Conservation (phyloP, 1,140 invertebrate species). For the Drosophila hydei region DNA sequence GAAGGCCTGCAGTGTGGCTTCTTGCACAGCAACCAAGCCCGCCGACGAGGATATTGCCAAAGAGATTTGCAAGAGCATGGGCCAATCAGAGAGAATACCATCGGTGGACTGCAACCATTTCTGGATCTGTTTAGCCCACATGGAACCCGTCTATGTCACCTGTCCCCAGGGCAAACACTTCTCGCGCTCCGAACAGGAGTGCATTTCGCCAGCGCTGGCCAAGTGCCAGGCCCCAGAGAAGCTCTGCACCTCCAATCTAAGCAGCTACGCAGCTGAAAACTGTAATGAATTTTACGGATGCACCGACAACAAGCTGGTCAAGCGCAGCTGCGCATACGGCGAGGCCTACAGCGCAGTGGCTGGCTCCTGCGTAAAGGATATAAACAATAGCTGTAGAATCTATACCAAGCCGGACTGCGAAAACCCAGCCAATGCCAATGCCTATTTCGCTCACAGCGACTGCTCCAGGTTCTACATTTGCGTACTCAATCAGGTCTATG, state of each 20-base stretch:
- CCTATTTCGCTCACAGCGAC: constrained; percentile 17
- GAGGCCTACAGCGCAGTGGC: background rate
- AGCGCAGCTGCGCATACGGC: constrained; percentile 10
- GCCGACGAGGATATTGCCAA: background rate
- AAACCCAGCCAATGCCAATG: constrained; percentile 11
- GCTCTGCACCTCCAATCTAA: background rate
- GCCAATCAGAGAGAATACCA: background rate
- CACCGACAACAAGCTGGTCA: background rate
- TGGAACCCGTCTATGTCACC: constrained; percentile 16
- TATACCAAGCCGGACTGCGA: constrained; percentile 9
- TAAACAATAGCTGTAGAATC: background rate
- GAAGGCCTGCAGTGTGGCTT: background rate
- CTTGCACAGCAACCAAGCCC: background rate
- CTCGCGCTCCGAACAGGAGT: constrained; percentile 18
- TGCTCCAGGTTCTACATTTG: constrained; percentile 24
- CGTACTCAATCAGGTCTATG: background rate
- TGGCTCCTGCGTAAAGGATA: background rate
- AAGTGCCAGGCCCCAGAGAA: constrained; percentile 16
- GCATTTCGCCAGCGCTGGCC: constrained; percentile 19
- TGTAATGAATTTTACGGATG: constrained; percentile 16
- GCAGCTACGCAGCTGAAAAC: background rate
- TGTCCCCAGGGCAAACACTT: constrained; percentile 16
- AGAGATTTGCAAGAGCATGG: background rate
- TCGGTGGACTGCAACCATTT: constrained; percentile 16
- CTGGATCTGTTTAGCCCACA: constrained; percentile 13